Conservation (phyloP, 1,140 invertebrate species). For the Dendrolimus kikuchii region DNA sequence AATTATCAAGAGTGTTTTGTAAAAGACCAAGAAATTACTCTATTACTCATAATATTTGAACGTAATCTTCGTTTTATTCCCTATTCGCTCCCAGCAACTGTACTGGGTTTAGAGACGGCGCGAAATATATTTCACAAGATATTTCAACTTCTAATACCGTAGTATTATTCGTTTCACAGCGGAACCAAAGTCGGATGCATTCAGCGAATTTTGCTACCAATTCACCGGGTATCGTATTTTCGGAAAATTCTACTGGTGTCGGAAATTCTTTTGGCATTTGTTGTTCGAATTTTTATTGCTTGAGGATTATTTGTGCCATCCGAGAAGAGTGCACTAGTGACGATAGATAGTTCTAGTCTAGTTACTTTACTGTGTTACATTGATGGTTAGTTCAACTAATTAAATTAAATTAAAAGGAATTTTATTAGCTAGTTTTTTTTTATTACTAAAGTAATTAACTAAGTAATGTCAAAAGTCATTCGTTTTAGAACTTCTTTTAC, state of each 20-base stretch:
- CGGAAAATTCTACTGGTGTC: conserved; percentile 1
- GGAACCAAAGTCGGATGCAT: no score
- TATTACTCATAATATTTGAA: no score
- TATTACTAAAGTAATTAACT: no score
- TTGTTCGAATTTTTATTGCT: background rate
- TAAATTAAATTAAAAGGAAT: no score
- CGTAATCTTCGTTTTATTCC: background rate
- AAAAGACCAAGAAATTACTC: no score
- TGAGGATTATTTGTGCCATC: background rate
- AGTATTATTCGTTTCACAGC: conserved; percentile 17
- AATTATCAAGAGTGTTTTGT: no score
- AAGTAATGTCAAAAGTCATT: no score
- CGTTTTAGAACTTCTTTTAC: no score
- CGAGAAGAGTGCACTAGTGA: background rate
- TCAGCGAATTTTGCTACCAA: conserved; percentile 1
- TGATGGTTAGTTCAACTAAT: no score
- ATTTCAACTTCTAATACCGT: conserved; percentile 19
- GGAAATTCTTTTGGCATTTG: conserved; percentile 1
- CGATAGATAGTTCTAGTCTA: background rate
- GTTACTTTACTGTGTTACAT: no score
- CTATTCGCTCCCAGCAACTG: background rate
- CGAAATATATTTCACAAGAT: conserved; percentile 20
- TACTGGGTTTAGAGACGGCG: conserved; percentile 1
- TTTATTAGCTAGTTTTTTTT: no score
- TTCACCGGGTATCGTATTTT: background rate